Evolutionary conservation across 2,888 invertebrate genomes (phyloP).

Genomic region (Coleophora flavipennella): DNA sequence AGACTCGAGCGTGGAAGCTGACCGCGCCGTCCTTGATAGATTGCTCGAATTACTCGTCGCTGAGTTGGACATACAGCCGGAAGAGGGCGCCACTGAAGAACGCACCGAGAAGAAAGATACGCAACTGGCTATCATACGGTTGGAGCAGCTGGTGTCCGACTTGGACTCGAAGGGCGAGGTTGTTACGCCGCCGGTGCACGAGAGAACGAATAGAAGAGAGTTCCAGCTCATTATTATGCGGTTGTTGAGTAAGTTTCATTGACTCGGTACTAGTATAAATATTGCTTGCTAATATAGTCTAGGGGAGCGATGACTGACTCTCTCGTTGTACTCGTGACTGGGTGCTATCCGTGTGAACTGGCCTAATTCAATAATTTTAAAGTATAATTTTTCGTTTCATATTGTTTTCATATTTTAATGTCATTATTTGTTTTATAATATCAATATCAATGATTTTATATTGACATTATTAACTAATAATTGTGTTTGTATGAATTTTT

Average conservation of each 20-base stretch:
- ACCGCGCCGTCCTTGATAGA: constrained; percentile 83
- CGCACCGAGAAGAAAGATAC: constrained; percentile 85
- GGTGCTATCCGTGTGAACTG: too few species aligned
- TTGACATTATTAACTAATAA: too few species aligned
- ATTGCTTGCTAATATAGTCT: too few species aligned
- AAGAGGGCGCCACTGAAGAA: constrained; percentile 51
- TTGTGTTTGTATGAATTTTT: too few species aligned
- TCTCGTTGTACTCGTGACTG: too few species aligned
- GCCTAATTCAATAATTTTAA: too few species aligned
- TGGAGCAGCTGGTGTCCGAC: constrained; percentile 81
- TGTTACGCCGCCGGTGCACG: constrained; percentile 64
- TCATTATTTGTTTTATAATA: too few species aligned
- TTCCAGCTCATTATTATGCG: constrained; percentile 91
- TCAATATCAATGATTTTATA: too few species aligned
- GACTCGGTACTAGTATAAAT: not conserved
- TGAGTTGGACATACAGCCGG: constrained; percentile 78
- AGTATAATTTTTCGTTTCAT: too few species aligned
- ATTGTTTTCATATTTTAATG: too few species aligned
- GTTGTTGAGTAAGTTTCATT: constrained; percentile 79
- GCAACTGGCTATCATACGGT: constrained; percentile 88
- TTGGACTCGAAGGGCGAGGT: constrained; percentile 74
- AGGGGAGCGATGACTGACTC: too few species aligned
- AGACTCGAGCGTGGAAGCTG: constrained; percentile 87
- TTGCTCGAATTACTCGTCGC: constrained; percentile 81
- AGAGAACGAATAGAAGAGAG: constrained; percentile 83